phyloP scores from a whole-genome alignment of 2,888 invertebrate species.

The Lithodes maja region DNA sequence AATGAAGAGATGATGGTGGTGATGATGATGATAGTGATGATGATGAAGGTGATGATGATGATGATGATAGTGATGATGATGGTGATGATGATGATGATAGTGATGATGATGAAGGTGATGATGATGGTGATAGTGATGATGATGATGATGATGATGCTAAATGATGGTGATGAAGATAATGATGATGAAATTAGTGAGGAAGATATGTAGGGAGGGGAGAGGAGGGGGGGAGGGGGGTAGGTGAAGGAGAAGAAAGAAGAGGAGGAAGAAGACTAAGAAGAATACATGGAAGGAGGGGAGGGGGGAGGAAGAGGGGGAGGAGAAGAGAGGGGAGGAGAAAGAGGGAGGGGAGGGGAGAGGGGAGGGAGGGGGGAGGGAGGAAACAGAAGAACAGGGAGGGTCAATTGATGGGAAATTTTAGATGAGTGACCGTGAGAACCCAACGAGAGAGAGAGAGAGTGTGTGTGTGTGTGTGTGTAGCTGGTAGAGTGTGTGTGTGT shows the following conservation, averaged over 20 bases:
- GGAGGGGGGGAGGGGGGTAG: not conserved
- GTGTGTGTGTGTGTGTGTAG: no score
- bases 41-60: not conserved
- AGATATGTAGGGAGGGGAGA: not conserved
- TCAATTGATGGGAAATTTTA: not conserved
- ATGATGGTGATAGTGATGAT: not conserved
- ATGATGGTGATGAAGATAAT: not conserved
- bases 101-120: not conserved
- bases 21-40: no score
- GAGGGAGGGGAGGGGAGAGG: not conserved
- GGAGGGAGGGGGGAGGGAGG: not conserved
- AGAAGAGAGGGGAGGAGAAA: not conserved
- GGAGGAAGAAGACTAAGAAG: not conserved
- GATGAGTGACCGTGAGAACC: no score
- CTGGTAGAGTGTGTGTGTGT: no score
- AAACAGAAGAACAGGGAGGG: not conserved
- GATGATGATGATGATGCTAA: not conserved
- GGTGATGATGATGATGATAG: constrained; percentile 26
- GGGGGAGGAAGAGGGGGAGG: not conserved
- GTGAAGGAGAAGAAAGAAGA: not conserved
- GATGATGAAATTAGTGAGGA: not conserved
- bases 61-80: constrained; percentile 23
- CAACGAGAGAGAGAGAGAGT: no score
- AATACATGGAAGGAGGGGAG: not conserved
- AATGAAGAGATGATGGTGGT: no score